Base-by-base conservation (phyloP, 2,888 invertebrate genomes). In the Hyalella azteca region DNA sequence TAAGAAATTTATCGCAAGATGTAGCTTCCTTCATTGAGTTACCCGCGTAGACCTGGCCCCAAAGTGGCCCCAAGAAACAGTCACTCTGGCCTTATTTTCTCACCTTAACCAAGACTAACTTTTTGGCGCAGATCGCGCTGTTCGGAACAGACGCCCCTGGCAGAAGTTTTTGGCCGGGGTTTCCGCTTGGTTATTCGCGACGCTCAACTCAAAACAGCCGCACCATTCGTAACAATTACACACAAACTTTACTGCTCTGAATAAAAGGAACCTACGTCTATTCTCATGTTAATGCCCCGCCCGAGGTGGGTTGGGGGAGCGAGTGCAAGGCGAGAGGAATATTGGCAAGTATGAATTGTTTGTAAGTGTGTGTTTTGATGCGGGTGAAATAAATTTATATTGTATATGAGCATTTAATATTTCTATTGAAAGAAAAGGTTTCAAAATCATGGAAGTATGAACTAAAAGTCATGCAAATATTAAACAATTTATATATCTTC, bases 221-320 rank as follows among this genome's bases (percentile, higher is more conserved):
- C 66, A 19, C 59, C 66, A 66, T 66, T 66, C 66, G 36, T 66
- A 66, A 66, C 66, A 66, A 66, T 66, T 66, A 66, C 66, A 66
- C 66, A 29, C 66, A 66, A 66, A 66, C 66, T 66, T 66, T 66
- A 66, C 19, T 36, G 66, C 66, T 66, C 29, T 66, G 66, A 32
- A 66, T 66, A 66, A 66, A 66, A 66, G 66, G 66, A 66, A 66
- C 66, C 66, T 36, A 13, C 36, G 66, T 36, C 66, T 36, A 66
- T 66, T 66, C 66, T 66, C 36, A 66, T 66, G 66, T 66, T 66
- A 66, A 66, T 66, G 66, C 36, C 36, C n/a, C 3, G 66, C 32
- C n/a, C 29, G 26, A 66, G n/a, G 39, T 22, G 13, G 36, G 13
- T 32, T 7, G 1, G 26, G 32, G 54, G 22, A 22, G 5, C 5